phyloP scores from a whole-genome alignment of 2,888 invertebrate genomes.

The Beris morrisii region DNA sequence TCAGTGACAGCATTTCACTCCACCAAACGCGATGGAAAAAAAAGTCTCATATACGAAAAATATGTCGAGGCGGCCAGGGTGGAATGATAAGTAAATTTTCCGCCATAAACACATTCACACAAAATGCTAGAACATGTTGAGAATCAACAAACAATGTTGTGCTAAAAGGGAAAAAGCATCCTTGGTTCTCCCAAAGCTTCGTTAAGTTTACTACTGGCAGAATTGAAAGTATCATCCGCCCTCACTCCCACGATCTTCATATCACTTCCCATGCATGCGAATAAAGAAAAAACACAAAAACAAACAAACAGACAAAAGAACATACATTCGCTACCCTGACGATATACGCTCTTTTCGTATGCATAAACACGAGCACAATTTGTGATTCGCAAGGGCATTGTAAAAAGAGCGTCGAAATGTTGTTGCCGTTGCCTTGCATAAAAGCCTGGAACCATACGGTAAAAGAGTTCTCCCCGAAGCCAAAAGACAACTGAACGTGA shows the following conservation, averaged over 20 bases:
- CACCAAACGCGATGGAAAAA: background rate
- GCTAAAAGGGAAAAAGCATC: no score
- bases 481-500: conserved; percentile 51
- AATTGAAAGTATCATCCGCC: background rate
- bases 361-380: no score
- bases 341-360: no score
- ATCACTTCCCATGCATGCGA: no score
- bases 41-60: background rate
- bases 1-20: background rate
- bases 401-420: background rate
- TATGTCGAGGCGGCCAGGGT: background rate
- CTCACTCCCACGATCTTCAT: background rate
- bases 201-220: no score
- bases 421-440: background rate
- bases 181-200: no score
- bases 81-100: conserved; percentile 8
- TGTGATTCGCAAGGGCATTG: background rate
- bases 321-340: no score
- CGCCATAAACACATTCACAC: conserved; percentile 12
- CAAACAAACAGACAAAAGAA: no score
- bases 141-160: background rate
- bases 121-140: conserved; percentile 10
- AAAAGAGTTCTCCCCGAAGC: conserved; percentile 30
- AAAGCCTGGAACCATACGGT: background rate
- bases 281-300: no score